Base-by-base conservation (phyloP, 2,797 vertebrate genomes). In the Mallotus villosus region DNA sequence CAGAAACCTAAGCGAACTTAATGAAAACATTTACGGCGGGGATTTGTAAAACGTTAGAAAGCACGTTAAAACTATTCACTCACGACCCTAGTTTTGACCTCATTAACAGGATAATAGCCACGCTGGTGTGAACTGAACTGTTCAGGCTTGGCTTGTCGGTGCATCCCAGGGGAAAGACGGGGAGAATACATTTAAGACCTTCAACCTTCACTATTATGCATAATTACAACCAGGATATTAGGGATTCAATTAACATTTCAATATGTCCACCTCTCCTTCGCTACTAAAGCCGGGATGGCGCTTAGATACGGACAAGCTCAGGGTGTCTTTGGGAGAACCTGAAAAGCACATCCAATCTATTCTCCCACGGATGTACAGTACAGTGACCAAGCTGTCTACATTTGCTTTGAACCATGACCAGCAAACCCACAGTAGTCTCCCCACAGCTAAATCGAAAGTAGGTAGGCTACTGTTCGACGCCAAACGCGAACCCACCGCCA, bases 221-320 rank as follows among this genome's bases (percentile, higher is more conserved):
- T 24, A 60, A 25, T 29, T 61, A 61, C 25, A 37, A 11, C n/a
- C 19, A 9, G 63, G 32, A 41, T 34, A 34, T 63, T 63, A 19
- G 34, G 17, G 21, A 63, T 63, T 37, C 32, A 19, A 63, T n/a
- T 63, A 63, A 37, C 29, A 34, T 34, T 41, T 63, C 62, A 32
- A 37, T 63, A n/a, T 63, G 62, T 63, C 34, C 29, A 21, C n/a
- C 34, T 63, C 19, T 41, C 8, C 32, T 63, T 11, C 41, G 16
- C 51, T n/a, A 6, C 3, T 1, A 19, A 53, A n/a, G 51, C 51
- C 51, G 6, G 16, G 37, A 41, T 41, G 37, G 12, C 37, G 37
- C 1, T 41, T 2, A 41, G 37, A 41, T 41, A 41, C 12, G 37
- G 11, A 41, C 37, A 34, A 41, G 51, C 19, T 53, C 16, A 53